Conservation (phyloP, 1,140 invertebrate species). For the Pogonomyrmex barbatus region DNA sequence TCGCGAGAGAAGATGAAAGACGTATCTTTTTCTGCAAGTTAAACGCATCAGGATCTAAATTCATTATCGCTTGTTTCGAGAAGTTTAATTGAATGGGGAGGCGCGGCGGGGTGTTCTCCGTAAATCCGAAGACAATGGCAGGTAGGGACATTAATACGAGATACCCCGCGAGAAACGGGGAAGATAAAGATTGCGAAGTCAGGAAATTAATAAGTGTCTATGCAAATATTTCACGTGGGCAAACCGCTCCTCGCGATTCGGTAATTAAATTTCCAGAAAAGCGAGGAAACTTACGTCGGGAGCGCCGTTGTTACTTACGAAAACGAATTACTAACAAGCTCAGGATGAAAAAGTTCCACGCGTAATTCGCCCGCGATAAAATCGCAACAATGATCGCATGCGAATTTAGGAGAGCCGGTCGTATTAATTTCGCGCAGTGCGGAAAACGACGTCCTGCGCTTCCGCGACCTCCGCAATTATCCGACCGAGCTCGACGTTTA, state of each 20-base stretch:
- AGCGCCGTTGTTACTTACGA: not conserved
- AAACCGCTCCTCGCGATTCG: constrained; percentile 12
- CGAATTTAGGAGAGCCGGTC: constrained; percentile 23
- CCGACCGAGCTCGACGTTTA: constrained; percentile 39
- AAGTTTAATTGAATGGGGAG: constrained; percentile 78
- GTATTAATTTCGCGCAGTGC: constrained; percentile 46
- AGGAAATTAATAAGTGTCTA: constrained; percentile 60
- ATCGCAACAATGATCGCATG: constrained; percentile 31
- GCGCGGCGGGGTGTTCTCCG: constrained; percentile 55
- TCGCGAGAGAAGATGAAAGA: constrained; percentile 32
- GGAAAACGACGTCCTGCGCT: constrained; percentile 16
- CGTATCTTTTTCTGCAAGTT: constrained; percentile 55
- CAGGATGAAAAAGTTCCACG: not conserved
- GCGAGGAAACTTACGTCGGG: not conserved
- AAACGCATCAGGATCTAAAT: constrained; percentile 75
- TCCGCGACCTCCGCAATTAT: constrained; percentile 58
- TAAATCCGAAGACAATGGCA: constrained; percentile 38
- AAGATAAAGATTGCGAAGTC: not conserved
- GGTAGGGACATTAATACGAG: constrained; percentile 53
- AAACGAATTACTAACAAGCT: constrained; percentile 25
- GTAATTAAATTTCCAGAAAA: constrained; percentile 51
- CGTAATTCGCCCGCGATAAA: constrained; percentile 45
- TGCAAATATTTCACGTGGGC: constrained; percentile 14
- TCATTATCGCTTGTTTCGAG: constrained; percentile 75
- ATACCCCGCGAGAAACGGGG: not conserved